Base-by-base conservation (phyloP, 2,113 vertebrate species). In the Varanus salvator region DNA sequence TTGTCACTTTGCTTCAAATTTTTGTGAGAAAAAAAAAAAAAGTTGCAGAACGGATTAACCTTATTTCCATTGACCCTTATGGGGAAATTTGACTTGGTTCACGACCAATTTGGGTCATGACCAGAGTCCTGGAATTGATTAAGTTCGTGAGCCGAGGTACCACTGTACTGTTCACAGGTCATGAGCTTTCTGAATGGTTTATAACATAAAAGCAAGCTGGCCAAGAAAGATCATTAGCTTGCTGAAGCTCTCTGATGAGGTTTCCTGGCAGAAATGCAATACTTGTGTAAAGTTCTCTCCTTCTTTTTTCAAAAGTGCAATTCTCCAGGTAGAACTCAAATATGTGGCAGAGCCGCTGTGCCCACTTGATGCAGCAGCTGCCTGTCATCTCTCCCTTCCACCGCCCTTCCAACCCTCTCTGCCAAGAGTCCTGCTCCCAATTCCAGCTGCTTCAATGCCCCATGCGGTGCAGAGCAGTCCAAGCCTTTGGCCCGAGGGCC, bases 271-370 rank as follows among this genome's bases (percentile, higher is more conserved):
- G 68, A 66, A 71, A 1, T 2, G 25, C 48, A 1, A 19, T 14
- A 48, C 48, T 29, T 89, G 52, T 64, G 29, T n/a, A 3, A 50
- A 74, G 2, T 38, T 60, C 48, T 54, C 15, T 68, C 31, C 48
- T 31, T 60, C 8, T 2, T 15, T 15, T 60, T 60, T 60, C 14
- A 60, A 29, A 72, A 72, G 66, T 27, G 75, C 75, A 71, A 44
- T 71, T 57, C 84, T 85, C 82, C 76, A 86, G 76, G 76, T 86
- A 57, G 69, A 76, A 57, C 48, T 57, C 66, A 72, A 72, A 48
- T n/a, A 66, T 72, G 11, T 72, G 64, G 87, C 77, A 29, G 21
- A 38, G 77, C 6, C 19, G n/a, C 29, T 8, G 7, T 44, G 77
- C 77, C 77, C 76, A 72, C 84, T 66, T 81, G 75, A 27, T 29